phyloP scores from a whole-genome alignment of 2,113 vertebrate genomes.

The Chaetorhynchus papuensis region DNA sequence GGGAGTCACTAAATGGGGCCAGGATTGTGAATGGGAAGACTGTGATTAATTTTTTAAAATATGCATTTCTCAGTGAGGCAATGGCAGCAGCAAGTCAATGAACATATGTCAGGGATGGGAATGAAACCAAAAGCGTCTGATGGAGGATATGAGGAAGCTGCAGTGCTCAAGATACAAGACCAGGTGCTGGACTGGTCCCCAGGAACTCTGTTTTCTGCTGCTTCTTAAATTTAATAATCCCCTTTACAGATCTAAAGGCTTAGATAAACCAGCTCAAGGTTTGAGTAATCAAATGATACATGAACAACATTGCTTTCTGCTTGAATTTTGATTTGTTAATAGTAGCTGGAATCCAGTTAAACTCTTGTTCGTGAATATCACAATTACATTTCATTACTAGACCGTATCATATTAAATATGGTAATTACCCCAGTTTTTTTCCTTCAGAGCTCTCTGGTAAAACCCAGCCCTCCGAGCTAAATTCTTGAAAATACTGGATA shows the following conservation, averaged over 20 bases:
- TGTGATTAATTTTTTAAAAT: not conserved
- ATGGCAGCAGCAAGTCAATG: not conserved
- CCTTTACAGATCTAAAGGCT: not conserved
- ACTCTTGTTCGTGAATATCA: not conserved
- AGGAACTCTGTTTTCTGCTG: not conserved
- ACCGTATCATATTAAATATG: not conserved
- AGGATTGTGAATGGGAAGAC: not conserved
- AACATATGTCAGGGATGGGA: conserved; percentile 31
- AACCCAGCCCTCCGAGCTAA: not conserved
- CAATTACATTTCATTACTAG: not conserved
- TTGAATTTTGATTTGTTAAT: not conserved
- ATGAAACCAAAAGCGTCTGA: not conserved
- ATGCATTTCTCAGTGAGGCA: not conserved
- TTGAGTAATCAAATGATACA: not conserved
- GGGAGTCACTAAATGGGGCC: not conserved
- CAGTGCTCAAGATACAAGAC: not conserved
- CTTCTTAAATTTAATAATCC: not conserved
- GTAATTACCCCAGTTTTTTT: not conserved
- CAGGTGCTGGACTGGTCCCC: not conserved
- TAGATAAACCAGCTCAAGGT: not conserved
- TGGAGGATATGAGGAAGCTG: not conserved
- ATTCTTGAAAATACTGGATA: not conserved
- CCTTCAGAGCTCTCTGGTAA: not conserved
- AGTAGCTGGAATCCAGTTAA: not conserved
- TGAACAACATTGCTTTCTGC: not conserved